A percentile compares a stretch with the other conserved stretches of the same genome.
Evolutionary conservation across 2,113 vertebrate genomes (phyloP).

Genomic region (Cryptomyrus ogoouensis): DNA sequence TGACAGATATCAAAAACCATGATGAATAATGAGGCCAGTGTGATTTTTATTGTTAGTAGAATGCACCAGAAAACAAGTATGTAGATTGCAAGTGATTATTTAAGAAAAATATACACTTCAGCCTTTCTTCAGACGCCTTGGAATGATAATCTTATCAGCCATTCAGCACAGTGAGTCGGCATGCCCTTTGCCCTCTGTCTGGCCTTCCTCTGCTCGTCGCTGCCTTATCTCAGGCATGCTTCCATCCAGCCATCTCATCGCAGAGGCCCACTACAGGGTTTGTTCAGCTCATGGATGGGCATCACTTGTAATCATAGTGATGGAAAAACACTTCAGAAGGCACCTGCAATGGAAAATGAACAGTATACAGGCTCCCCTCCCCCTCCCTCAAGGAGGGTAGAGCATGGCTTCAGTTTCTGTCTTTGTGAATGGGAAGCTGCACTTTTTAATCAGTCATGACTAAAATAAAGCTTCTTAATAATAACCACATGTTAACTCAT

Average conservation of each 20-base stretch:
- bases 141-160: neutral
- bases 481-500: neutral
- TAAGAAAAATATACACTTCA: neutral
- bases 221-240: neutral
- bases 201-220: neutral
- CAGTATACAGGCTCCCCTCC: neutral
- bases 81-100: neutral
- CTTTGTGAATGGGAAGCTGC: neutral
- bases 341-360: neutral
- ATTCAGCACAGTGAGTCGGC: neutral
- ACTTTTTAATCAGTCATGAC: neutral
- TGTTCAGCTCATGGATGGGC: neutral
- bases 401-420: neutral
- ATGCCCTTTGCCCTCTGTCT: neutral
- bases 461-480: neutral
- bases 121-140: neutral
- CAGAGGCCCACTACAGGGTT: neutral
- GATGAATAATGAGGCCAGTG: neutral
- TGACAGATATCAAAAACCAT: neutral
- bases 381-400: neutral
- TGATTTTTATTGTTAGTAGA: neutral
- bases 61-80: neutral
- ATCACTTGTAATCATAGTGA: neutral
- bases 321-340: neutral
- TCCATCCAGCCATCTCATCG: neutral